These are phyloP conservation scores for Aporophyla nigra DNA, from an alignment of 2,888 invertebrate genomes.

Conservation along the genomic window DNA sequence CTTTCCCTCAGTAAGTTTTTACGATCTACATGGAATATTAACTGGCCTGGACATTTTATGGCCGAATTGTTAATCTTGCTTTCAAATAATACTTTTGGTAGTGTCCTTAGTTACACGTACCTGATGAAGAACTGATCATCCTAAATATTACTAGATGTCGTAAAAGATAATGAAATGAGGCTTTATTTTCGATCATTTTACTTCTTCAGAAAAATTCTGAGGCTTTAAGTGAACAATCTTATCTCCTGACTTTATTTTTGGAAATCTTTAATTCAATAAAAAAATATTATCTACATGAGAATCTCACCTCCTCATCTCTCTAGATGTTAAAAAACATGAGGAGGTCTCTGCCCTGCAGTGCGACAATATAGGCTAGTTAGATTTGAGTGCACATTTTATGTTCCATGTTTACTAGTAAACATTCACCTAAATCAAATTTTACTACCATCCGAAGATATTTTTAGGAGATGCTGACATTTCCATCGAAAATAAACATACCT, in stretches of 20 bases:
- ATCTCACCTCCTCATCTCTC: too few species aligned
- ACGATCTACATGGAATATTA: constrained; percentile 35
- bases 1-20: constrained; percentile 26
- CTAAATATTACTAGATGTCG: too few species aligned
- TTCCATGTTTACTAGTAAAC: neutral
- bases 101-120: neutral
- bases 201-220: neutral
- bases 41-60: constrained; percentile 27
- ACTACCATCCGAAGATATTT: neutral
- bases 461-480: neutral
- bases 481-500: constrained; percentile 1
- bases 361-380: too few species aligned
- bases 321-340: too few species aligned
- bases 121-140: neutral
- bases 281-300: too few species aligned
- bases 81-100: neutral
- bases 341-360: too few species aligned
- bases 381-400: neutral
- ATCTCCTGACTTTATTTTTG: neutral
- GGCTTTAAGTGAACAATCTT: neutral
- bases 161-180: neutral
- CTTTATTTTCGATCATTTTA: too few species aligned
- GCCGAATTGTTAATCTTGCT: constrained; percentile 16
- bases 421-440: neutral
- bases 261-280: too few species aligned